Evolutionary conservation across 2,113 vertebrate genomes (phyloP).

Genomic region (Bubo bubo): DNA sequence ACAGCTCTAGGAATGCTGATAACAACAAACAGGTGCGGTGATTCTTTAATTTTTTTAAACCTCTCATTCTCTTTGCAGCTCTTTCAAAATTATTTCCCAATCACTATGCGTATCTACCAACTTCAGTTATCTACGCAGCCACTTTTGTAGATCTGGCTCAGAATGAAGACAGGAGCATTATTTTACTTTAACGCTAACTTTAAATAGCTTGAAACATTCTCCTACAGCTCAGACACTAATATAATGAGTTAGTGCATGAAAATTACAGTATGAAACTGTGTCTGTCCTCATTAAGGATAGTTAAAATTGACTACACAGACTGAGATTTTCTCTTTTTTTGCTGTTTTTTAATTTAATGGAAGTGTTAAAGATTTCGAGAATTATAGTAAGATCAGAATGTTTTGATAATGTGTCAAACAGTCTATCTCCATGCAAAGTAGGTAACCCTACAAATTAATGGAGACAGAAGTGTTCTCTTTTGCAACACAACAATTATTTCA

Average conservation of each 20-base stretch:
- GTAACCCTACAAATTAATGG: neutral
- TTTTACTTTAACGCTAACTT: conserved; percentile 9
- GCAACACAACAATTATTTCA: neutral
- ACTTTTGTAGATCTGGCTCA: neutral
- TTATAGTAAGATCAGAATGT: neutral
- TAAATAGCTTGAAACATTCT: conserved; percentile 16
- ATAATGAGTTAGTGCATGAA: neutral
- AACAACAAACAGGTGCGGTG: neutral
- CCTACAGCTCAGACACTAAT: neutral
- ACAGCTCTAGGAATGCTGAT: neutral
- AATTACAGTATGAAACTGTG: neutral
- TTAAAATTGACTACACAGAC: neutral
- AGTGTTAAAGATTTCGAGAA: neutral
- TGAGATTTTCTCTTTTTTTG: neutral
- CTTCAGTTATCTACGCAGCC: neutral
- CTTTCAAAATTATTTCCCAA: neutral
- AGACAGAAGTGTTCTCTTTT: neutral
- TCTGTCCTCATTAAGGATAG: neutral
- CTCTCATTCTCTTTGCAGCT: neutral
- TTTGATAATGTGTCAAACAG: neutral
- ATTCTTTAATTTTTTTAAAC: neutral
- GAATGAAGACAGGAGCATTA: neutral
- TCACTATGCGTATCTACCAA: neutral
- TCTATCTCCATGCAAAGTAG: neutral
- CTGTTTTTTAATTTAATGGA: neutral